These are phyloP conservation scores for Strix aluco DNA, from an alignment of 2,113 vertebrate species.

Conservation along the genomic window DNA sequence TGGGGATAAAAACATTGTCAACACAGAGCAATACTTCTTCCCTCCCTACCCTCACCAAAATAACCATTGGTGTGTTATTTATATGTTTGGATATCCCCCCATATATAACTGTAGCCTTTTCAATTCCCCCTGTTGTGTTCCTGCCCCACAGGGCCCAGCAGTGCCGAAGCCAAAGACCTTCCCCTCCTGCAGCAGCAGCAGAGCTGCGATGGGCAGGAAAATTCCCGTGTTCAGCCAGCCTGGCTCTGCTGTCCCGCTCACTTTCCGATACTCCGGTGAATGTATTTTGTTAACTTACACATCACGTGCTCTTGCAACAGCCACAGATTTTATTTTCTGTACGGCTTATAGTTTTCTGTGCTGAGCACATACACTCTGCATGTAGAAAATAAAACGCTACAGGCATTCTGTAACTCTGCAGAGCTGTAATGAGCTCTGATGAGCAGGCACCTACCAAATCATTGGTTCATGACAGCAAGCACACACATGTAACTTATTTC, in stretches of 20 bases:
- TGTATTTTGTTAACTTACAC: not conserved
- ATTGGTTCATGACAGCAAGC: not conserved
- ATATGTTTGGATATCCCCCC: not conserved
- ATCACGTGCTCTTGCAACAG: not conserved
- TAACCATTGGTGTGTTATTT: rapidly evolving
- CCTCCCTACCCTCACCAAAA: not conserved
- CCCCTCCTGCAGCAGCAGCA: not conserved
- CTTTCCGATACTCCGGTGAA: rapidly evolving
- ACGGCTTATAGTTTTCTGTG: not conserved
- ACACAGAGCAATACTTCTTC: not conserved
- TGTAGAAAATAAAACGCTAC: not conserved
- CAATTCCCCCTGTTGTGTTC: not conserved
- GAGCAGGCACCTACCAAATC: not conserved
- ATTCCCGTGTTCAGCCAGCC: not conserved
- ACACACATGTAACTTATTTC: not conserved
- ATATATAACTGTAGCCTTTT: rapidly evolving
- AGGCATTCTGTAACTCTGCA: not conserved
- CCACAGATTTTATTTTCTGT: not conserved
- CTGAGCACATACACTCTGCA: not conserved
- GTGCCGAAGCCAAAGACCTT: not conserved
- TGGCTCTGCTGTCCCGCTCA: rapidly evolving
- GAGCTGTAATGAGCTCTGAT: not conserved
- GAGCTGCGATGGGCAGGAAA: not conserved
- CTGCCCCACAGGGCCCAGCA: not conserved
- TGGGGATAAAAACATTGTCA: not conserved